phyloP scores from a whole-genome alignment of 2,113 vertebrate species.

The Barbus barbus region DNA sequence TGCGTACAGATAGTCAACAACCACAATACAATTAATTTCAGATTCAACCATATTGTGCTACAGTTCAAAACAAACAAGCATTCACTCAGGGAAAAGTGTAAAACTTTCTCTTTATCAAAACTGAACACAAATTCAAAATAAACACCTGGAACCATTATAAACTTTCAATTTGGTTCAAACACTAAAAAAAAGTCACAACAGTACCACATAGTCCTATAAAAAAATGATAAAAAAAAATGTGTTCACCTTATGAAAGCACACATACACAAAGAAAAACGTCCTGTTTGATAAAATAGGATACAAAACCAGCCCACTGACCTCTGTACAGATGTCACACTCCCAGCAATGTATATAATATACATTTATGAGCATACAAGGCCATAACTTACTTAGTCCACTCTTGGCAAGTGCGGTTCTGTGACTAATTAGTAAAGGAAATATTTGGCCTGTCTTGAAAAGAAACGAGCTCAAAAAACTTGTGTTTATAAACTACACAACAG shows the following conservation, averaged over 20 bases:
- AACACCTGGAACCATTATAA: slow-evolving; percentile 46
- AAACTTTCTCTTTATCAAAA: slow-evolving; percentile 58
- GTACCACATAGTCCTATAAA: background rate
- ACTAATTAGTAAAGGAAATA: background rate
- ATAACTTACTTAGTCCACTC: background rate
- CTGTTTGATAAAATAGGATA: background rate
- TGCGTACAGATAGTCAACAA: background rate
- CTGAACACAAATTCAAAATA: slow-evolving; percentile 40
- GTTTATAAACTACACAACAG: slow-evolving; percentile 13
- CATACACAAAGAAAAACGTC: background rate
- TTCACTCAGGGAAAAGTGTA: background rate
- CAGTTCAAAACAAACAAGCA: background rate
- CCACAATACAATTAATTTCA: background rate
- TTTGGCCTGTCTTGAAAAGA: slow-evolving; percentile 5
- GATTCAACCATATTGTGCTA: background rate
- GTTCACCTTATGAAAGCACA: background rate
- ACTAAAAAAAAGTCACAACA: slow-evolving; percentile 4
- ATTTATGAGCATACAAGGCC: background rate
- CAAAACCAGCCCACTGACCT: slow-evolving; percentile 22
- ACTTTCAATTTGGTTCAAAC: slow-evolving; percentile 10
- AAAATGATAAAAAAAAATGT: background rate
- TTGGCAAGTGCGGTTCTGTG: background rate
- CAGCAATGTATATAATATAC: background rate
- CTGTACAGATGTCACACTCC: background rate
- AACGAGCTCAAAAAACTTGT: background rate